Conservation (phyloP, 2,797 vertebrate genomes). For the Urophycis tenuis region DNA sequence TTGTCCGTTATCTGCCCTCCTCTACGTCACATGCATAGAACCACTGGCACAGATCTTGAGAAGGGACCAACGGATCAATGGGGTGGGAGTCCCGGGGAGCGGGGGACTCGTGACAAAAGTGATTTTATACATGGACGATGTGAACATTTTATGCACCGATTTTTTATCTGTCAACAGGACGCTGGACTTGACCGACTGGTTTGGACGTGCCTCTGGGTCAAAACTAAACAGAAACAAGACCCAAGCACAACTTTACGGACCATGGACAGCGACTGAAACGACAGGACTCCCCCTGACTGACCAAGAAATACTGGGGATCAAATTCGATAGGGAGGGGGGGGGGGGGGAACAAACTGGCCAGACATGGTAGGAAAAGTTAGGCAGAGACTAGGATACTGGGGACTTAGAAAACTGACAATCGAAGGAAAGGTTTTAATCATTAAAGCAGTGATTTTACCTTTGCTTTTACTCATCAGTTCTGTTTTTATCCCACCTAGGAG, state of each 20-base stretch:
- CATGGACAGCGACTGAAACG: too few species aligned
- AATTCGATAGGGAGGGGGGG: too few species aligned
- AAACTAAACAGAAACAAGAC: not conserved
- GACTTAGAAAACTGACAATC: too few species aligned
- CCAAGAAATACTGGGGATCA: too few species aligned
- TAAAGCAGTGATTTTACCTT: too few species aligned
- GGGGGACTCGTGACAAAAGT: not conserved
- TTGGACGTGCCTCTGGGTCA: not conserved
- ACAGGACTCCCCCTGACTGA: too few species aligned
- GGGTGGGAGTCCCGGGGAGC: not conserved
- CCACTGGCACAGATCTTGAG: conserved; percentile 13
- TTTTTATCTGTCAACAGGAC: not conserved
- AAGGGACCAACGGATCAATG: not conserved
- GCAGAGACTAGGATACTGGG: too few species aligned
- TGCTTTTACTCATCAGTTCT: too few species aligned
- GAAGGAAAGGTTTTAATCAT: too few species aligned
- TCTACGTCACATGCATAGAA: conserved; percentile 14
- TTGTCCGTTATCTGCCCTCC: conserved; percentile 21
- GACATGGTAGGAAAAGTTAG: too few species aligned
- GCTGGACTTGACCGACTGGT: not conserved
- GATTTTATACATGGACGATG: not conserved
- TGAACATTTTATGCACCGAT: not conserved
- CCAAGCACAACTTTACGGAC: not conserved
- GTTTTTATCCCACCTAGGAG: too few species aligned
- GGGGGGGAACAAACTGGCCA: too few species aligned